Conservation (phyloP, 2,797 vertebrate genomes). For the Enteromius radiatus region DNA sequence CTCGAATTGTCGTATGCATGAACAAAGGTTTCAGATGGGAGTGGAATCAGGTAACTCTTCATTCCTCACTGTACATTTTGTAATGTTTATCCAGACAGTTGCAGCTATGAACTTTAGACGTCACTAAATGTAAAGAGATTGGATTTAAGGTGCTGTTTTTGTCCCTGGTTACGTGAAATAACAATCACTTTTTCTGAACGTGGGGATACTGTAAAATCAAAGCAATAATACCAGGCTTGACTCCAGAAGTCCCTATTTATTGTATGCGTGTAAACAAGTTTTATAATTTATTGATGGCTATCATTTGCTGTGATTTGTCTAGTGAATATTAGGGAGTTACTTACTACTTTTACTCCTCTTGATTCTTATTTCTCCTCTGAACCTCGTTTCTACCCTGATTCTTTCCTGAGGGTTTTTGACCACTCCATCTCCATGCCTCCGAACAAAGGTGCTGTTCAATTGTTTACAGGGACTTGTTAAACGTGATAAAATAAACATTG, state of each 20-base stretch:
- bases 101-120: conserved; percentile 35
- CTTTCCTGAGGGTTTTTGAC: conserved; percentile 49
- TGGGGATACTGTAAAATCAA: conserved; percentile 44
- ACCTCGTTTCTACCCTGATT: not conserved
- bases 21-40: conserved; percentile 56
- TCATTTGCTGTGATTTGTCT: conserved; percentile 54
- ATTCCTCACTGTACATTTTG: conserved; percentile 37
- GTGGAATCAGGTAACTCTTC: conserved; percentile 52
- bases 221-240: conserved; percentile 66
- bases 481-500: conserved; percentile 73
- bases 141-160: conserved; percentile 43
- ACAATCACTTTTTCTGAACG: conserved; percentile 25
- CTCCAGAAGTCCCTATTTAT: conserved; percentile 57
- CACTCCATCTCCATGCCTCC: conserved; percentile 65
- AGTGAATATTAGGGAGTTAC: conserved; percentile 32
- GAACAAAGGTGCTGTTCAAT: conserved; percentile 78
- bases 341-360: conserved; percentile 23
- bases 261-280: conserved; percentile 55
- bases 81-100: conserved; percentile 30
- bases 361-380: conserved; percentile 24
- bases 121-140: conserved; percentile 37
- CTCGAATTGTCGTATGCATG: conserved; percentile 61
- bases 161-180: conserved; percentile 41
- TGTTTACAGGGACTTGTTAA: conserved; percentile 78
- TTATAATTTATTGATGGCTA: conserved; percentile 64